Base-by-base conservation (phyloP, 2,888 invertebrate species). In the Heliconius sara region DNA sequence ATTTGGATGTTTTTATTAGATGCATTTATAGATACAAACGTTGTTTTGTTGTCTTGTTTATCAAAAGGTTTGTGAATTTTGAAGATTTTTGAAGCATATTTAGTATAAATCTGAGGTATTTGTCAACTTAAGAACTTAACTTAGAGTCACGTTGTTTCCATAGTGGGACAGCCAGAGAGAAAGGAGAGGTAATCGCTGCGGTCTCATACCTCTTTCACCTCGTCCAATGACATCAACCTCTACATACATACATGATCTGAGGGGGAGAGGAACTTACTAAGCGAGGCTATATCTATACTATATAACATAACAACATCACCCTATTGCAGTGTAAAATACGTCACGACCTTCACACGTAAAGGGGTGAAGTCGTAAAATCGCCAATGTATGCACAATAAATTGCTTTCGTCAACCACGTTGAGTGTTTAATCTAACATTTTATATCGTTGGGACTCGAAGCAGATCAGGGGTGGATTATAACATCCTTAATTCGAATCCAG, bases 331-430 rank as follows among this genome's bases (percentile, higher is more conserved):
- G 71, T 71, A 71, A 63, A 76, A 65, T 34, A 68, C 76, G 47
- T 65, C 66, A 73, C 60, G 76, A 71, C 81, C 76, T 78, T 78
- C 76, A 68, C 79, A 79, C 79, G 74, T 67, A 73, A 7, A 67
- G 78, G 39, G 19, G 19, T 27, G n/a, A 47, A 65, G 39, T 83
- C 83, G 77, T 83, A 83, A 83, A 83, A 68, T 60, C 16, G 66
- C 34, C 82, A 63, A 79, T 83, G 83, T 83, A 80, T 81, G 78
- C 83, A 78, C 79, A 80, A 82, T 79, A 83, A 81, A 79, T 79
- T 81, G 78, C 76, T 81, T 81, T 81, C 81, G 83, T 83, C 79
- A 83, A 80, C 52, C 82, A n/a, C 75, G 72, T 76, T 63, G 78
- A 81, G 79, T 79, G 81, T 80, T 83, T 83, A 79, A 81, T 82